Evolutionary conservation across 1,140 invertebrate genomes (phyloP).

Genomic region (Drosophila asahinai): DNA sequence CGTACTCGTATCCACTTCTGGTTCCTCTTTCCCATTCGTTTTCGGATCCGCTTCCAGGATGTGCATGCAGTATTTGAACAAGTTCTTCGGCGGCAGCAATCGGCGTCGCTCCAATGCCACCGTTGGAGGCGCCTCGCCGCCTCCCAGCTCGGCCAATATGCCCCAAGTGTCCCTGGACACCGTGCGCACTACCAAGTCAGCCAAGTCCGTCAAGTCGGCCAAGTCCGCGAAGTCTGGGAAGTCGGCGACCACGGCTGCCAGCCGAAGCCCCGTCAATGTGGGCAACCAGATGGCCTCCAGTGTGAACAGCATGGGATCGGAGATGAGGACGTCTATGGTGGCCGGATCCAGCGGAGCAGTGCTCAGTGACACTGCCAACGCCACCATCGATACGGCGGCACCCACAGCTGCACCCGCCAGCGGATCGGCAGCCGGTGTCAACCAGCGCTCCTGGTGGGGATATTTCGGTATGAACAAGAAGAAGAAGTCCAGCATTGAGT

Average conservation of each 20-base stretch:
- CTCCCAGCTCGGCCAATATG: constrained; percentile 21
- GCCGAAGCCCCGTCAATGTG: background rate
- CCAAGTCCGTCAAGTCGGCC: background rate
- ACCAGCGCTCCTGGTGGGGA: constrained; percentile 42
- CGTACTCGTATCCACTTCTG: background rate
- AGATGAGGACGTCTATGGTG: background rate
- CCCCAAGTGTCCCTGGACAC: constrained; percentile 14
- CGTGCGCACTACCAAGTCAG: constrained; percentile 13
- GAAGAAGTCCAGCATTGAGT: constrained; percentile 43
- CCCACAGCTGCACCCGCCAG: background rate
- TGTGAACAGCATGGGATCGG: background rate
- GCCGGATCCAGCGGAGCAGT: background rate
- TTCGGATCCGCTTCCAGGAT: constrained; percentile 14
- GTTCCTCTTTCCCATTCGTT: background rate
- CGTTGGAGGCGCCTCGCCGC: constrained; percentile 15
- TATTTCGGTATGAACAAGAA: constrained; percentile 48
- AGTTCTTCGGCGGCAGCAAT: constrained; percentile 30
- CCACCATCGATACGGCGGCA: background rate
- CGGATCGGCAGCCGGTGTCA: background rate
- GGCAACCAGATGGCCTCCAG: background rate
- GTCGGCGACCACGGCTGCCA: background rate
- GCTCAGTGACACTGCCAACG: too few species aligned
- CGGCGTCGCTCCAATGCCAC: constrained; percentile 21
- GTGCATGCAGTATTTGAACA: constrained; percentile 56
- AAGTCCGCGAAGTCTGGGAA: background rate